phyloP scores from a whole-genome alignment of 2,113 vertebrate species.

The Brachionichthys hirsutus region DNA sequence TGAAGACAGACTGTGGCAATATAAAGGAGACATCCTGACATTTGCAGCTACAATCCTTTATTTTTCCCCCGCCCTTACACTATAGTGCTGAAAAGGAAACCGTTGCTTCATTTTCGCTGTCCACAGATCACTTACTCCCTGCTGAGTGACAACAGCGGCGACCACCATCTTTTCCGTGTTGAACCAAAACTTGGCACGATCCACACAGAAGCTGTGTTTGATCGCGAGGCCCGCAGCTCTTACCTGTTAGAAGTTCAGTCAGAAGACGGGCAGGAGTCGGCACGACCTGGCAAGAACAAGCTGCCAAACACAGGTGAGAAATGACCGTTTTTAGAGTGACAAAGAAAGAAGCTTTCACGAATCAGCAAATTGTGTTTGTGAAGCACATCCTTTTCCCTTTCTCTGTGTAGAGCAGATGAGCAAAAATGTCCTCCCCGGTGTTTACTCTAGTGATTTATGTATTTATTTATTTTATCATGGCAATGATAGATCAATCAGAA shows the following conservation, averaged over 20 bases:
- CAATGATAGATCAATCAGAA: too few species aligned
- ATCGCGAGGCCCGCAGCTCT: constrained; percentile 85
- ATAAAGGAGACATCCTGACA: constrained; percentile 23
- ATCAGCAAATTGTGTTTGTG: too few species aligned
- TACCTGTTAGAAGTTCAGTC: constrained; percentile 88
- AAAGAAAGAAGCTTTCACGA: too few species aligned
- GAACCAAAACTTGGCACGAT: constrained; percentile 82
- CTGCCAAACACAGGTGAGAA: constrained; percentile 85
- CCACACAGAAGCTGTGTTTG: constrained; percentile 85
- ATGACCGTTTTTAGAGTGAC: too few species aligned
- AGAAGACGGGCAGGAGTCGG: constrained; percentile 84
- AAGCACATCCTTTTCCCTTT: too few species aligned
- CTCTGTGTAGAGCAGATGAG: too few species aligned
- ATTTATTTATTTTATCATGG: too few species aligned
- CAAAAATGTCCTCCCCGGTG: too few species aligned
- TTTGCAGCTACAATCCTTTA: constrained; percentile 26
- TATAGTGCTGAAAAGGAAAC: constrained; percentile 13
- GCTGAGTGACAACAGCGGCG: constrained; percentile 83
- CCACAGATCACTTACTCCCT: constrained; percentile 85
- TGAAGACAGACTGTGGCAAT: constrained; percentile 14
- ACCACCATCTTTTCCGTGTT: constrained; percentile 82
- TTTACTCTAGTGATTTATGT: too few species aligned
- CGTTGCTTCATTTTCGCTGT: constrained; percentile 17
- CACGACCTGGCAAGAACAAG: constrained; percentile 85
- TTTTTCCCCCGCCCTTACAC: constrained; percentile 13